These are phyloP conservation scores for Rhodinocichla rosea DNA, from an alignment of 2,113 vertebrate genomes.

Conservation along the genomic window DNA sequence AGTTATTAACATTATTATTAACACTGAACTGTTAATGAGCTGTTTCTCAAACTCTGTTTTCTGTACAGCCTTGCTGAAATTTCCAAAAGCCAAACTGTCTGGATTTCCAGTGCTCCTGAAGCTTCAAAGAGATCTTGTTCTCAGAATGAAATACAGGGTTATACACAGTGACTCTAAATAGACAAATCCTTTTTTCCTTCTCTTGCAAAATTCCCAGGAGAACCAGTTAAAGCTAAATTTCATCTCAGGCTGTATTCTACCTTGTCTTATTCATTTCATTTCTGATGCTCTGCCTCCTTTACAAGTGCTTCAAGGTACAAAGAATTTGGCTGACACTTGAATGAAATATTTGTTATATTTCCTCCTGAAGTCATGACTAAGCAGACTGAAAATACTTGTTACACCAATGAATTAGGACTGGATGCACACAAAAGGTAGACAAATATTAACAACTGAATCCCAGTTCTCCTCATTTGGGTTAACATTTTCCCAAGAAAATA, in stretches of 20 bases:
- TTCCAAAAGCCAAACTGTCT: background rate
- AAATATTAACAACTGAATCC: background rate
- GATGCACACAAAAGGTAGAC: background rate
- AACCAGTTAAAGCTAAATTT: background rate
- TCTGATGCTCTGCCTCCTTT: background rate
- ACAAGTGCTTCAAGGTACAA: background rate
- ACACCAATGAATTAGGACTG: background rate
- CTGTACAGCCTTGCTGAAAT: background rate
- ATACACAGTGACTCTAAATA: background rate
- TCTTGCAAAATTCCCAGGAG: background rate
- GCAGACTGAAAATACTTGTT: background rate
- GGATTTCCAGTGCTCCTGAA: background rate
- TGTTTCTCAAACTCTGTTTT: background rate
- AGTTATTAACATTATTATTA: background rate
- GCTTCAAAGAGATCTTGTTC: background rate
- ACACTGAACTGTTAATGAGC: background rate
- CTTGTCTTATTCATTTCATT: background rate
- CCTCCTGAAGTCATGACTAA: background rate
- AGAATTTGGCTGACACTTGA: background rate
- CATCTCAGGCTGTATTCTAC: background rate
- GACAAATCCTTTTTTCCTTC: background rate
- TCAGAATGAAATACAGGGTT: background rate
- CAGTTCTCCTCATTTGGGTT: background rate
- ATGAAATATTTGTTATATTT: background rate
- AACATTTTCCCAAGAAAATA: background rate